phyloP scores from a whole-genome alignment of 2,888 invertebrate species.

The Lacanobia oleracea region DNA sequence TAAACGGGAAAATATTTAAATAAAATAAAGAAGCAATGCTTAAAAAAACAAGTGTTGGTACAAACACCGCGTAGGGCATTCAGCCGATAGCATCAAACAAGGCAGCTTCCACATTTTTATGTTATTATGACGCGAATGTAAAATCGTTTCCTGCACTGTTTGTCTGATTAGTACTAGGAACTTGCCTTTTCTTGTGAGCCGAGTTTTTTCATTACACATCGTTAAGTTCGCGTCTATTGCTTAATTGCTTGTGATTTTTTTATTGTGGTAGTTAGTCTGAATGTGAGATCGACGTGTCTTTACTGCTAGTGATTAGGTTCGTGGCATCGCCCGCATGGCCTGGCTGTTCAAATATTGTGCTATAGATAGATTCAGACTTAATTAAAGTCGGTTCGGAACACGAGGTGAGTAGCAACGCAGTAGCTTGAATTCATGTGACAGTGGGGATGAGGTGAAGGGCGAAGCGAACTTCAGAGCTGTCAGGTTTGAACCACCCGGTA shows the following conservation, averaged over 20 bases:
- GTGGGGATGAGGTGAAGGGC: background rate
- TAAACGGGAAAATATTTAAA: slow-evolving; percentile 19
- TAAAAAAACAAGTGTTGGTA: slow-evolving; percentile 9
- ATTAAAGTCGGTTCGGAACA: no score
- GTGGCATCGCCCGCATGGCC: slow-evolving; percentile 34
- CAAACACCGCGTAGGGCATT: slow-evolving; percentile 8
- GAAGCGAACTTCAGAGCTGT: background rate
- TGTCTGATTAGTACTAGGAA: slow-evolving; percentile 25
- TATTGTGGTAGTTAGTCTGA: slow-evolving; percentile 42
- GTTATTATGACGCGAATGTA: slow-evolving; percentile 16
- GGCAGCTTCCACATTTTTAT: slow-evolving; percentile 35
- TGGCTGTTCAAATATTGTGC: slow-evolving; percentile 32
- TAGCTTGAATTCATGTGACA: background rate
- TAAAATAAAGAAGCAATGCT: slow-evolving; percentile 3
- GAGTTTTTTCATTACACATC: slow-evolving; percentile 54
- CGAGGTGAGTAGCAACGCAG: background rate
- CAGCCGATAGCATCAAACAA: slow-evolving; percentile 34
- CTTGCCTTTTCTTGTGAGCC: slow-evolving; percentile 25
- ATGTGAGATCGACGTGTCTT: slow-evolving; percentile 30
- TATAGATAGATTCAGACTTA: background rate
- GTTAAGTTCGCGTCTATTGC: slow-evolving; percentile 51
- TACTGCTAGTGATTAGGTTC: slow-evolving; percentile 56
- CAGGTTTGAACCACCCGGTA: background rate
- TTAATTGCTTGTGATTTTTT: slow-evolving; percentile 56
- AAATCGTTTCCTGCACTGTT: slow-evolving; percentile 48